Conservation (phyloP, 92 coral and sea anemone genomes). For the Actinostola sp. region DNA sequence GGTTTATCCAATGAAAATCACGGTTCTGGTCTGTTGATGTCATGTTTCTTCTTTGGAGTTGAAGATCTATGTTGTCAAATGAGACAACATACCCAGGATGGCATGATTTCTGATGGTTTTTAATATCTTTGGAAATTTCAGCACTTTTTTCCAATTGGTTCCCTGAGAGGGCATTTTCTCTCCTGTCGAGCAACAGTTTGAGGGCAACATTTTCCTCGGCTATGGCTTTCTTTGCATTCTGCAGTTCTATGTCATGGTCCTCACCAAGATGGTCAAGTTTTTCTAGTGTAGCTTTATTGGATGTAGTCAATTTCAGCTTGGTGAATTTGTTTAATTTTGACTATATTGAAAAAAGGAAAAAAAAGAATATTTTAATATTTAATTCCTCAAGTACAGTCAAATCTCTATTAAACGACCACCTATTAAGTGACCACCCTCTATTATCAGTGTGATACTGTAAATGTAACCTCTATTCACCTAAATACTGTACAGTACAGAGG, state of each 20-base stretch:
- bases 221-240: constrained; percentile 32
- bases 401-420: background rate
- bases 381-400: background rate
- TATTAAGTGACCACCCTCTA: no score
- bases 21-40: constrained; percentile 54
- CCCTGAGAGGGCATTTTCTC: background rate
- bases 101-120: constrained; percentile 12
- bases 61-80: constrained; percentile 61
- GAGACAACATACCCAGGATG: constrained; percentile 69
- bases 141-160: background rate
- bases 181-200: background rate
- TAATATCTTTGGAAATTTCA: background rate
- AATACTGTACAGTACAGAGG: no score
- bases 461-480: no score
- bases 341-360: constrained; percentile 14
- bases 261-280: constrained; percentile 49
- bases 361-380: background rate
- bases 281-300: constrained; percentile 30
- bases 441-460: no score
- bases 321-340: constrained; percentile 45
- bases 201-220: constrained; percentile 15
- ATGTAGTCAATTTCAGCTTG: constrained; percentile 57
- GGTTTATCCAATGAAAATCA: constrained; percentile 71
- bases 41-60: constrained; percentile 59
- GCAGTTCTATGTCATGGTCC: constrained; percentile 32